phyloP scores from a whole-genome alignment of 2,113 vertebrate genomes.

The Guaruba guarouba region DNA sequence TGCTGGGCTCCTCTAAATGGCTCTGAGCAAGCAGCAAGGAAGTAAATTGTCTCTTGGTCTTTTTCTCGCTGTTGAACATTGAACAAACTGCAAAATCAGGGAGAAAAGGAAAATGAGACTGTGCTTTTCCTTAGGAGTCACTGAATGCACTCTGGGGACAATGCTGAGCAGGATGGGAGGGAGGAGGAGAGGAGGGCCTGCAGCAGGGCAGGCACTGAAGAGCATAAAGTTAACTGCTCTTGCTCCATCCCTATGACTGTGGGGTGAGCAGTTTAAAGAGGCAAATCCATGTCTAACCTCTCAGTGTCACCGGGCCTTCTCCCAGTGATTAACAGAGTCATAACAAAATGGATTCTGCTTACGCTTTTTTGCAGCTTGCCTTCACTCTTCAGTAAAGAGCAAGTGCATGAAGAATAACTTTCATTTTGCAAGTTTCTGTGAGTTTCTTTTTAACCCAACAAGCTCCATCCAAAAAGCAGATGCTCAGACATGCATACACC shows the following conservation, averaged over 20 bases:
- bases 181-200: background rate
- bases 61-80: background rate
- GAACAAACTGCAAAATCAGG: background rate
- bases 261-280: background rate
- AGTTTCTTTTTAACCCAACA: background rate
- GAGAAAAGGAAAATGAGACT: background rate
- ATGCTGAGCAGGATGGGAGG: background rate
- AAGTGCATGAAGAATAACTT: background rate
- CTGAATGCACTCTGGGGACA: background rate
- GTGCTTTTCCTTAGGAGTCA: background rate
- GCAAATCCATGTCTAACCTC: background rate
- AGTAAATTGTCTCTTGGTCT: background rate
- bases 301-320: background rate
- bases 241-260: background rate
- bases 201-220: background rate
- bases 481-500: no score
- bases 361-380: background rate
- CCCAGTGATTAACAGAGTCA: background rate
- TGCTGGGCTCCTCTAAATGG: background rate
- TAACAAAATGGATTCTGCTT: background rate
- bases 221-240: background rate
- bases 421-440: accelerated
- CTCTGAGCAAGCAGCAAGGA: background rate
- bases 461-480: background rate
- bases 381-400: background rate